A percentile compares a stretch with the other conserved stretches of the same genome.
These are phyloP conservation scores for Vimba vimba DNA, from an alignment of 2,113 vertebrate species.

Conservation along the genomic window DNA sequence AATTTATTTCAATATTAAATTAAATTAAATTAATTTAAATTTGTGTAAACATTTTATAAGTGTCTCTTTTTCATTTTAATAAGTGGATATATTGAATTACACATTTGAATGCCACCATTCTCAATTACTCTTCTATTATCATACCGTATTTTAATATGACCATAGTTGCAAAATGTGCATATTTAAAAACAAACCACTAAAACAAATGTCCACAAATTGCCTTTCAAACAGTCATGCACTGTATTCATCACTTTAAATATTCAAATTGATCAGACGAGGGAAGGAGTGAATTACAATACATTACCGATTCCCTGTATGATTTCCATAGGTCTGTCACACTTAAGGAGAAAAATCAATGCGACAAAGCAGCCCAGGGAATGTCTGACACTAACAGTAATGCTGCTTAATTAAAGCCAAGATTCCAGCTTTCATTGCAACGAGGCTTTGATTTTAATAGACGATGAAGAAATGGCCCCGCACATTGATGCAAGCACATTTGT, in stretches of 20 bases:
- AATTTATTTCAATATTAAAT: background rate
- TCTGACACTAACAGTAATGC: constrained; percentile 84
- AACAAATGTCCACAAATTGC: background rate
- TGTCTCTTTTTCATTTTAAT: background rate
- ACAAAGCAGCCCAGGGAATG: constrained; percentile 55
- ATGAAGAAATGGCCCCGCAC: constrained; percentile 67
- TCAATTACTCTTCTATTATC: background rate
- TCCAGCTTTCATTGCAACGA: constrained; percentile 56
- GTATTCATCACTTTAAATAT: constrained; percentile 68
- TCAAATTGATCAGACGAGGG: constrained; percentile 66
- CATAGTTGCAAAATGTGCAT: background rate
- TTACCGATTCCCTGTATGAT: constrained; percentile 64
- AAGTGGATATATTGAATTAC: background rate
- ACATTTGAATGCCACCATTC: background rate
- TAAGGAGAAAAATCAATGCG: constrained; percentile 63
- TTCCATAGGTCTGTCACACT: constrained; percentile 67
- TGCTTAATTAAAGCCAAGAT: constrained; percentile 78
- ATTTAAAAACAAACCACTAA: constrained; percentile 52
- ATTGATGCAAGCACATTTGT: constrained; percentile 36
- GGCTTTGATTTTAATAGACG: constrained; percentile 76
- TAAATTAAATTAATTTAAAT: background rate
- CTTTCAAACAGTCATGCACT: constrained; percentile 17
- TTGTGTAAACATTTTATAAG: background rate
- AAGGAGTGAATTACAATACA: constrained; percentile 71
- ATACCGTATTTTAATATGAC: background rate